Evolutionary conservation across 2,797 vertebrate species (phyloP).

Genomic region (Carapus acus): DNA sequence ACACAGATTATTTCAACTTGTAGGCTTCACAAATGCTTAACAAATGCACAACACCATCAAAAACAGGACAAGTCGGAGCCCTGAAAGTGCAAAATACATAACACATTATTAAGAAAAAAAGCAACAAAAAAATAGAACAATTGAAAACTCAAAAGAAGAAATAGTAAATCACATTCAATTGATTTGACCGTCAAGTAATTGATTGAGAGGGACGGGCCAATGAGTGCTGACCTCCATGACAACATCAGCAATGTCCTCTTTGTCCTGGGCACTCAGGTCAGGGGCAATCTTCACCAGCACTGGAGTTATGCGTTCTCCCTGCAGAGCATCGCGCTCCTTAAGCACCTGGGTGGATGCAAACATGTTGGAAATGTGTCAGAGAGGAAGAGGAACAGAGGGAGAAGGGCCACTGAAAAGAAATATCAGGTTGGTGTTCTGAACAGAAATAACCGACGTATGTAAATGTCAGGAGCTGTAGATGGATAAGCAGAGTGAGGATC

Average conservation of each 20-base stretch:
- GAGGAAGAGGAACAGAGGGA: neutral
- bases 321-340: slow-evolving; percentile 77
- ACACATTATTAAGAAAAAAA: neutral
- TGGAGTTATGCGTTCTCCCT: slow-evolving; percentile 67
- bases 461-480: too few relatives aligned
- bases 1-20: too few relatives aligned
- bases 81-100: too few relatives aligned
- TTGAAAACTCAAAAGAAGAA: neutral
- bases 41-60: too few relatives aligned
- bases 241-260: slow-evolving; percentile 84
- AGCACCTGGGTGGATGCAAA: slow-evolving; percentile 67
- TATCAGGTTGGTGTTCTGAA: too few relatives aligned
- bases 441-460: too few relatives aligned
- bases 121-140: neutral
- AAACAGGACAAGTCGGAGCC: too few relatives aligned
- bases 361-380: neutral
- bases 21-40: too few relatives aligned
- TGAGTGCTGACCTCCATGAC: slow-evolving; percentile 77
- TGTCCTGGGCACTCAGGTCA: slow-evolving; percentile 84
- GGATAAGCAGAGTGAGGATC: too few relatives aligned
- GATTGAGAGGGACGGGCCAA: slow-evolving; percentile 3
- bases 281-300: slow-evolving; percentile 93
- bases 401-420: too few relatives aligned
- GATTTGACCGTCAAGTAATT: neutral
- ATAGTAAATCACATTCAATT: neutral